Base-by-base conservation (phyloP, 2,113 vertebrate genomes). In the Sorex araneus region DNA sequence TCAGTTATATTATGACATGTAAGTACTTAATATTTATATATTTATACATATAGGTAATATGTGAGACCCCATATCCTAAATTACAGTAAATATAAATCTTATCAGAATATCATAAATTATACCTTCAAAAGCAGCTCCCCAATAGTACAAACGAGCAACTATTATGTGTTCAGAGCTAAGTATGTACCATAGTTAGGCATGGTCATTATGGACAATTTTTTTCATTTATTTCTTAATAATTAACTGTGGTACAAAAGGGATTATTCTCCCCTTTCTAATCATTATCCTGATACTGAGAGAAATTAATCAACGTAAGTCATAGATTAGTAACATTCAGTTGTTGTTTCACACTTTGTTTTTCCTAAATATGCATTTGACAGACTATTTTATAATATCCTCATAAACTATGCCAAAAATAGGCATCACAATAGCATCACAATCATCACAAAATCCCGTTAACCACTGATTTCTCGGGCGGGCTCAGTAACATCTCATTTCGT, bases 281-380 rank as follows among this genome's bases (percentile, higher is more conserved):
- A 50, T 50, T 50, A 50, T 50, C 47, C 47, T 80, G 11, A 78
- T 69, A 10, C 32, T 87, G 54, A 67, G 2, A 75, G 75, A 75
- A 57, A 84, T 54, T 66, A 87, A 88, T 77, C 87, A 73, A 6
- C 30, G 81, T 69, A 85, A 34, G 10, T 84, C 21, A 92, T 85
- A 92, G 84, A 67, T 19, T 8, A 36, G 0, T 47, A 47, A 78
- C 18, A 1, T 4, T 19, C 21, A 27, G 43, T 57, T 57, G 84
- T 11, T 87, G 30, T 69, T 77, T 93, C 45, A 78, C 47, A 70
- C 40, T 8, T 11, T 5, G 0, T 0, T 71, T 80, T 67, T 25
- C 30, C 80, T 89, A 92, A 79, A 67, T 87, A 77, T 50, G 4
- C 21, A 21, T 79, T 69, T 84, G 34, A 66, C 60, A 63, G 15